Conservation (phyloP, 2,888 invertebrate genomes). For the Yponomeuta plumbellus region DNA sequence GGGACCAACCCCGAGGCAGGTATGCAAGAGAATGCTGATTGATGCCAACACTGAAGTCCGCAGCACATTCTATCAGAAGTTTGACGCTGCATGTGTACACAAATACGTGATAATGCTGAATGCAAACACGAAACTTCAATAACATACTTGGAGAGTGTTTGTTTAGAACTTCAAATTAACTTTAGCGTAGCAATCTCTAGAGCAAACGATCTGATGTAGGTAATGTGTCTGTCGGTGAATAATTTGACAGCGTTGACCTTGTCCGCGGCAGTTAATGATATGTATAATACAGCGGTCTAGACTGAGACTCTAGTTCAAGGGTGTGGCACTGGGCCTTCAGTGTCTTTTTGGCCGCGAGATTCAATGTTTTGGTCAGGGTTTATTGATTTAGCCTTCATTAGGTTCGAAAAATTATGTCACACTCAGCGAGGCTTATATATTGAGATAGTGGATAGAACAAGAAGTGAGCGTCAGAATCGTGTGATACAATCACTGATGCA, state of each 20-base stretch:
- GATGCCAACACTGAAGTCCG: constrained; percentile 40
- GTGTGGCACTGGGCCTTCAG: neutral
- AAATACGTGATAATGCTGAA: constrained; percentile 48
- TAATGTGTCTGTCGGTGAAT: neutral
- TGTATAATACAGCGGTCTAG: neutral
- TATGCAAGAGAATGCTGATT: constrained; percentile 48
- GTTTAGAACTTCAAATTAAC: constrained; percentile 32
- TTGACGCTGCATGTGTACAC: constrained; percentile 37
- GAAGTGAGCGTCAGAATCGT: too few species aligned
- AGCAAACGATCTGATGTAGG: constrained; percentile 1
- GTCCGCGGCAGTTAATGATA: neutral
- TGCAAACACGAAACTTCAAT: constrained; percentile 54
- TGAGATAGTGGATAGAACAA: too few species aligned
- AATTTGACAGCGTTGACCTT: constrained; percentile 3
- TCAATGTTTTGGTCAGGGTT: neutral
- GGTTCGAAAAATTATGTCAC: neutral
- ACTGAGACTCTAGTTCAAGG: neutral
- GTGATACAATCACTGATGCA: too few species aligned
- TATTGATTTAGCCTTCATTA: neutral
- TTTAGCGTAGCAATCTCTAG: constrained; percentile 3
- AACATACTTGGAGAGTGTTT: constrained; percentile 34
- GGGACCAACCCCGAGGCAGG: constrained; percentile 36
- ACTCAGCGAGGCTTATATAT: too few species aligned
- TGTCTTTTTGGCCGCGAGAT: neutral
- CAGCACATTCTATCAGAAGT: constrained; percentile 33